Conservation (phyloP, 2,113 vertebrate genomes). For the Edolisoma coerulescens region DNA sequence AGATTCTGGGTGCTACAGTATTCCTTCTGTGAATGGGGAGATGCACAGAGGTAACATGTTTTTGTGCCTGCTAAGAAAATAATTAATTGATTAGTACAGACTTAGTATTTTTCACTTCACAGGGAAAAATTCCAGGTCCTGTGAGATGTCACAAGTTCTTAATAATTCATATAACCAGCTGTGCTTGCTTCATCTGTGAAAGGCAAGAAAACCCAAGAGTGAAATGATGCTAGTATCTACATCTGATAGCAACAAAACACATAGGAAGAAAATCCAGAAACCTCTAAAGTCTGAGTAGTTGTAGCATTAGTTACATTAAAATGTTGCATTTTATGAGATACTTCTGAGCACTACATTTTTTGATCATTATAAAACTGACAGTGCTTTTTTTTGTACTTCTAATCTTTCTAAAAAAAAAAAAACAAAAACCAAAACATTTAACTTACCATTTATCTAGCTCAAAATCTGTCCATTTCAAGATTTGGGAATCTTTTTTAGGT, state of each 20-base stretch:
- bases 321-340: neutral
- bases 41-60: neutral
- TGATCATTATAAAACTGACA: neutral
- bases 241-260: neutral
- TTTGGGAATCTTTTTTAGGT: neutral
- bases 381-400: neutral
- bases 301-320: neutral
- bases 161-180: neutral
- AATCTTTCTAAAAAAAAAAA: neutral
- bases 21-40: neutral
- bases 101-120: neutral
- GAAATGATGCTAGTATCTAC: neutral
- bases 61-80: neutral
- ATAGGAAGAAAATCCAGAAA: neutral
- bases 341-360: neutral
- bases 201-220: neutral
- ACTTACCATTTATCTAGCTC: neutral
- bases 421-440: rapidly evolving
- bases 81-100: neutral
- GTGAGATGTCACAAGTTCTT: neutral
- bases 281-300: neutral
- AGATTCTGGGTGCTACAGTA: neutral
- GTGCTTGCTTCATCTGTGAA: neutral
- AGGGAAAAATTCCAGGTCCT: neutral
- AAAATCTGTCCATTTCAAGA: neutral